Percentiles rank a stretch among this genome's conserved stretches.
These are phyloP conservation scores for Penaeus japonicus DNA, from an alignment of 1,140 invertebrate genomes.

Conservation along the genomic window DNA sequence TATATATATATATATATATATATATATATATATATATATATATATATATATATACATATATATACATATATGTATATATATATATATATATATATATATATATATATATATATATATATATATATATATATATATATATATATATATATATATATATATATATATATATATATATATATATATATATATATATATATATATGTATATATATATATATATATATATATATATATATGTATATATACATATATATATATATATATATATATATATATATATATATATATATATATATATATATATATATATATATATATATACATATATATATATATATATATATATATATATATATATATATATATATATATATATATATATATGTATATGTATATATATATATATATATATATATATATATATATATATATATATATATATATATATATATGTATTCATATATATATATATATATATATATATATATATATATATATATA, in stretches of 20 bases:
- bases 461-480: background rate
- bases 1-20: background rate
- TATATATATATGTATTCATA: background rate
- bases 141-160: background rate
- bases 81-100: background rate
- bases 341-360: background rate
- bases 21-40: background rate
- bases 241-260: background rate
- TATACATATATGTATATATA: background rate
- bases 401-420: background rate
- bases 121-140: background rate
- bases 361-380: background rate
- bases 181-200: background rate
- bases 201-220: background rate
- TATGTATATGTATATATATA: background rate
- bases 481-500: background rate
- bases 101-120: background rate
- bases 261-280: background rate
- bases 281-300: background rate
- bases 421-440: background rate
- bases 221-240: background rate
- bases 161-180: background rate
- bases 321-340: background rate
- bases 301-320: background rate
- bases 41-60: too few species aligned